Conservation (phyloP, 2,888 invertebrate genomes). For the Alloplasta piceator region DNA sequence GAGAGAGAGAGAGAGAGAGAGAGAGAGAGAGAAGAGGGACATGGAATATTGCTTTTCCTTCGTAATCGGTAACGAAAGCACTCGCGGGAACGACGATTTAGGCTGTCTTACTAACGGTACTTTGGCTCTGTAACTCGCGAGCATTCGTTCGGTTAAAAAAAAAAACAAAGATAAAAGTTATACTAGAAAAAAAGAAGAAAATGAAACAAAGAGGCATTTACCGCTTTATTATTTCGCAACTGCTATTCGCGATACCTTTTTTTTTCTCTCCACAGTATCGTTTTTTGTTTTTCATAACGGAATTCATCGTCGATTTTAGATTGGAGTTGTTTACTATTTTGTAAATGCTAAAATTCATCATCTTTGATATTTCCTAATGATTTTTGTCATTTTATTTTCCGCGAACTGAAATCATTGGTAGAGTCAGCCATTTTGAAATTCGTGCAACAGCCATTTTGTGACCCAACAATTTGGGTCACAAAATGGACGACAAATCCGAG, state of each 20-base stretch:
- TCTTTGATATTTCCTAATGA: neutral
- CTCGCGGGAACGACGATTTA: constrained; percentile 36
- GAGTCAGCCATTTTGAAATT: too few species aligned
- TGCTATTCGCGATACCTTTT: neutral
- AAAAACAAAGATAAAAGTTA: too few species aligned
- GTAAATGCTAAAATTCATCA: neutral
- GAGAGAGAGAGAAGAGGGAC: neutral
- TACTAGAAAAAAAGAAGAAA: constrained; percentile 19
- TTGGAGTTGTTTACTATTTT: too few species aligned
- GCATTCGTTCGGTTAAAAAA: neutral
- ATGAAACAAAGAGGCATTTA: constrained; percentile 15
- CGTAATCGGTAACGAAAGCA: constrained; percentile 48
- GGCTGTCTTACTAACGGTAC: constrained; percentile 40
- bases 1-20: neutral
- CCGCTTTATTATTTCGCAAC: neutral
- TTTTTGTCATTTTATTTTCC: neutral
- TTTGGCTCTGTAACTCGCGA: constrained; percentile 34
- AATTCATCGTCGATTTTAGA: neutral
- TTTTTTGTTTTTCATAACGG: neutral
- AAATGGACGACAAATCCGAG: neutral
- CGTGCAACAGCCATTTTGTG: constrained; percentile 21
- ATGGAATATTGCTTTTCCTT: constrained; percentile 7
- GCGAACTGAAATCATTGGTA: neutral
- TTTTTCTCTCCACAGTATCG: constrained; percentile 15
- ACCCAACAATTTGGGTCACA: neutral